These are phyloP conservation scores for Pitangus sulphuratus DNA, from an alignment of 2,797 vertebrate genomes.

Conservation along the genomic window DNA sequence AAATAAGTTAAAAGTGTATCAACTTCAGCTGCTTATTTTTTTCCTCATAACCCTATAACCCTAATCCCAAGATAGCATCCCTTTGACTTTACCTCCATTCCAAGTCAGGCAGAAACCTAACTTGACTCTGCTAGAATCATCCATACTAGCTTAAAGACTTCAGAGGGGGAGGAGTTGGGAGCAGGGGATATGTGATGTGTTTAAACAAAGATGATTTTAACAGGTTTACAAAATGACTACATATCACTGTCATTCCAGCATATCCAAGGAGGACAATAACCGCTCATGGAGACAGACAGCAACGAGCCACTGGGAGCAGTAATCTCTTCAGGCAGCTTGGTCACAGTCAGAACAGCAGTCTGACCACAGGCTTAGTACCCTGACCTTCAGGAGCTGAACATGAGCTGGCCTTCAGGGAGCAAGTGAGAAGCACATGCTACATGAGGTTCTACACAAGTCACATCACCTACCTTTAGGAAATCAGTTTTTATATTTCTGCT, in stretches of 20 bases:
- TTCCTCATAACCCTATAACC: background rate
- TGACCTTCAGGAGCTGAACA: background rate
- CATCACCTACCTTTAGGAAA: background rate
- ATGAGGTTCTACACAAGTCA: background rate
- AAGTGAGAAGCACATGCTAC: background rate
- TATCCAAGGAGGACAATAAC: background rate
- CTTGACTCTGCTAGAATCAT: background rate
- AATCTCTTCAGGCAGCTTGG: background rate
- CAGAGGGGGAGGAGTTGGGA: rapidly evolving
- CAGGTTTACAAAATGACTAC: background rate
- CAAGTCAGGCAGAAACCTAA: background rate
- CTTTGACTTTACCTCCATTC: background rate
- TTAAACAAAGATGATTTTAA: background rate
- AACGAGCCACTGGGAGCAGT: background rate
- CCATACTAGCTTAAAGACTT: background rate
- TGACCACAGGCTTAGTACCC: background rate
- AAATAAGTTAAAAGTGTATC: background rate
- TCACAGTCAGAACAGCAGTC: background rate
- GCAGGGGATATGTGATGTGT: background rate
- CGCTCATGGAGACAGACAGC: rapidly evolving
- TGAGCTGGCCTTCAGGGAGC: background rate
- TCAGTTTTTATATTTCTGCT: background rate
- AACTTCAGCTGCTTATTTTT: background rate
- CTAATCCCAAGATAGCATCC: background rate
- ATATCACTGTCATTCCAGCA: background rate